Conservation (phyloP, 2,888 invertebrate species). For the Melieria omissa region DNA sequence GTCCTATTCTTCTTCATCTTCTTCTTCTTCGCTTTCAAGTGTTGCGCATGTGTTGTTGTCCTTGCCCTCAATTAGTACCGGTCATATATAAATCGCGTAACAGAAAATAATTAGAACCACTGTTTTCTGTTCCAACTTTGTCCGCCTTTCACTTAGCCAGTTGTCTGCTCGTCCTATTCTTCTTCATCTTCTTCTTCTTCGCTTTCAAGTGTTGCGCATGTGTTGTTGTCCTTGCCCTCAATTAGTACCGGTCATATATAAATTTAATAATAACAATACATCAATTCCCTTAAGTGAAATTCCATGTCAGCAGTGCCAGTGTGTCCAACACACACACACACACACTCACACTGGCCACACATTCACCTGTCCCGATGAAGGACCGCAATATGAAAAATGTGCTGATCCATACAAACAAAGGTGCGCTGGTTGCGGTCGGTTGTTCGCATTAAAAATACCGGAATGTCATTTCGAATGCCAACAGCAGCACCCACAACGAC, state of each 20-base stretch:
- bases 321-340: neutral
- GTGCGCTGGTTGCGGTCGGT: neutral
- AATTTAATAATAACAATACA: conserved; percentile 10
- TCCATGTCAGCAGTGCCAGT: conserved; percentile 20
- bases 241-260: neutral
- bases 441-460: conserved; percentile 5
- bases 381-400: neutral
- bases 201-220: too few species aligned
- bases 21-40: too few species aligned
- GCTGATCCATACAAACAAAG: neutral
- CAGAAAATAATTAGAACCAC: too few species aligned
- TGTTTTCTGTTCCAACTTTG: too few species aligned
- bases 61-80: conserved; percentile 5
- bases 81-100: neutral
- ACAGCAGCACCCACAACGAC: neutral
- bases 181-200: too few species aligned
- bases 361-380: neutral
- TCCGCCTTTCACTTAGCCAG: too few species aligned
- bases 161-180: too few species aligned
- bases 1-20: too few species aligned
- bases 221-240: conserved; percentile 11
- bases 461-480: conserved; percentile 12
- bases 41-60: neutral
- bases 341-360: conserved; percentile 3
- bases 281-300: conserved; percentile 32